phyloP scores from a whole-genome alignment of 2,888 invertebrate species.

The Orthonychiurus folsomi region DNA sequence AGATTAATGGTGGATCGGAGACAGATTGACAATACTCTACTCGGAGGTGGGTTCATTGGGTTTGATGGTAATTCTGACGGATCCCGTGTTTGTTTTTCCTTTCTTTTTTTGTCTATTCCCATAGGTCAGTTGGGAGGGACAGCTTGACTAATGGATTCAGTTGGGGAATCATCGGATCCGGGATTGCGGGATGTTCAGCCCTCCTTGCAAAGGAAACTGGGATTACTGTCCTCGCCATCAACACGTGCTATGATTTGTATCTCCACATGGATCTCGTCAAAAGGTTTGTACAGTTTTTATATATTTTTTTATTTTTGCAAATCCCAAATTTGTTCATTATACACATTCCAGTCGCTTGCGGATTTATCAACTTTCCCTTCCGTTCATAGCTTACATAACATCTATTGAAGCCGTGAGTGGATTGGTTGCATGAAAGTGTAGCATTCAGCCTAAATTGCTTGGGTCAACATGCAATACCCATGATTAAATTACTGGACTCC shows the following conservation, averaged over 20 bases:
- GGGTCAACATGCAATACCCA: background rate
- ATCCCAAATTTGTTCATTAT: no score
- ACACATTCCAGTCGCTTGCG: no score
- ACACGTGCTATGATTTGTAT: slow-evolving; percentile 66
- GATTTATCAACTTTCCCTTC: background rate
- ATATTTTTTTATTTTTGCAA: no score
- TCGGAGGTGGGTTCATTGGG: background rate
- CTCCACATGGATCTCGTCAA: slow-evolving; percentile 60
- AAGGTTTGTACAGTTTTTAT: no score
- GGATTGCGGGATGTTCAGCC: slow-evolving; percentile 57
- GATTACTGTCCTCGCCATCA: slow-evolving; percentile 67
- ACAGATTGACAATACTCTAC: background rate
- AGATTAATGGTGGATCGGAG: background rate
- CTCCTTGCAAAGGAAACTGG: slow-evolving; percentile 84
- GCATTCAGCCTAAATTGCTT: background rate
- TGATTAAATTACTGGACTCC: background rate
- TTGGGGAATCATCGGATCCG: slow-evolving; percentile 29
- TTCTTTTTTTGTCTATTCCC: background rate
- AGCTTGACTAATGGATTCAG: slow-evolving; percentile 16
- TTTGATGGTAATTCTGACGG: background rate
- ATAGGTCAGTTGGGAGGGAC: background rate
- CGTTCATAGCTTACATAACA: background rate
- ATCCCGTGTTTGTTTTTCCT: background rate
- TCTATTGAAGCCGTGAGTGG: background rate
- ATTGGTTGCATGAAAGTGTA: background rate